A percentile compares a stretch with the other conserved stretches of the same genome.
These are phyloP conservation scores for Drosophila fuyamai DNA, from an alignment of 1,140 invertebrate species.

Conservation along the genomic window DNA sequence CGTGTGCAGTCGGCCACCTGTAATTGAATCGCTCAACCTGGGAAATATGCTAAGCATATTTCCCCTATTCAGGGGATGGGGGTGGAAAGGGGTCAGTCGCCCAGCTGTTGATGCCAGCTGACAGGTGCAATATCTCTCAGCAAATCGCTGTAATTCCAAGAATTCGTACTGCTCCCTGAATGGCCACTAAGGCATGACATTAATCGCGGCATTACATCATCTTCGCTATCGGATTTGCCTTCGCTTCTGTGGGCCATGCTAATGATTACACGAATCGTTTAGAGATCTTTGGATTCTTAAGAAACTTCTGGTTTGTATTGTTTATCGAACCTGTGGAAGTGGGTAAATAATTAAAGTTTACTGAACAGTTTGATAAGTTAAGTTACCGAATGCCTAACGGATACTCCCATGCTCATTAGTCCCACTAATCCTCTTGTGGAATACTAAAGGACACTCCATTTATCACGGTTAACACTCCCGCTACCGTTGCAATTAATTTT, in stretches of 20 bases:
- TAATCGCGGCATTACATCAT: conserved; percentile 73
- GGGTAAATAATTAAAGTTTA: too few relatives aligned
- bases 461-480: conserved; percentile 24
- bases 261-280: conserved; percentile 12
- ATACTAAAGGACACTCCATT: conserved; percentile 7
- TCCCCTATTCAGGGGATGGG: conserved; percentile 16
- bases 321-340: background rate
- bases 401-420: background rate
- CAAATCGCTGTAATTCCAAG: conserved; percentile 30
- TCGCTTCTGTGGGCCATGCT: conserved; percentile 4
- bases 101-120: conserved; percentile 54
- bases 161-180: conserved; percentile 26
- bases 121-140: conserved; percentile 43
- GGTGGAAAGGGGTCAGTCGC: background rate
- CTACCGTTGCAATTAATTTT: conserved; percentile 36
- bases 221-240: conserved; percentile 9
- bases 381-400: too few relatives aligned
- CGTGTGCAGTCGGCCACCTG: conserved; percentile 49
- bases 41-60: conserved; percentile 72
- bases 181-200: conserved; percentile 48
- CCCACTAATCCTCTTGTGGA: background rate
- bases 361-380: too few relatives aligned
- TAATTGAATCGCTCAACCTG: conserved; percentile 68
- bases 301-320: background rate
- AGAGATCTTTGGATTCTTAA: background rate